Evolutionary conservation across 2,888 invertebrate genomes (phyloP).

Genomic region (Leptogaster cylindrica): DNA sequence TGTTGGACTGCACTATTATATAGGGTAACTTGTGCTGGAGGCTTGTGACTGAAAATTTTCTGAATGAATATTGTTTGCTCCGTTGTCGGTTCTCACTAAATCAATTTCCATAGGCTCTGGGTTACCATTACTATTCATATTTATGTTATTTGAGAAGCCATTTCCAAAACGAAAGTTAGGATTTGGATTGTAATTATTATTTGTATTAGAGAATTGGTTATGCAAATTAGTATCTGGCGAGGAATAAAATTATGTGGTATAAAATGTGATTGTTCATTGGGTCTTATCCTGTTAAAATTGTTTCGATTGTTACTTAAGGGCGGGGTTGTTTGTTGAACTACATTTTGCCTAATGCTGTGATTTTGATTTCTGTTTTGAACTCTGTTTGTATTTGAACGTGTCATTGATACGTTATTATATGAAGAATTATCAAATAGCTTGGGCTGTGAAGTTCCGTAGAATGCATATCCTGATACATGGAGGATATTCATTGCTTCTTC

Average conservation of each 20-base stretch:
- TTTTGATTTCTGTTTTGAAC: not conserved
- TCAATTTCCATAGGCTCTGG: not conserved
- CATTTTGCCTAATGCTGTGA: not conserved
- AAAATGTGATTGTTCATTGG: too few relatives aligned
- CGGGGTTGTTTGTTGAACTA: not conserved
- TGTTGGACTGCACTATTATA: not conserved
- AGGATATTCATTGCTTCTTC: conserved; percentile 5
- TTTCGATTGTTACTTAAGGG: not conserved
- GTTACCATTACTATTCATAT: not conserved
- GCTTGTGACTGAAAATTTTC: not conserved
- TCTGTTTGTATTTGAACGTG: too few relatives aligned
- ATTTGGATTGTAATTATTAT: not conserved
- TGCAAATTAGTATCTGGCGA: too few relatives aligned
- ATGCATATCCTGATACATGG: not conserved
- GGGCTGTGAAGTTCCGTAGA: not conserved
- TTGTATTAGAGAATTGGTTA: not conserved
- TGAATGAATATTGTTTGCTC: too few relatives aligned
- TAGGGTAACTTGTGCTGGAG: not conserved
- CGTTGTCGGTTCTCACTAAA: too few relatives aligned
- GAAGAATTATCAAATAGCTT: too few relatives aligned
- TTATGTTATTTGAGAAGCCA: not conserved
- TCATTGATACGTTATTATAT: too few relatives aligned
- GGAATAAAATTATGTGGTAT: too few relatives aligned
- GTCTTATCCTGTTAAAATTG: not conserved
- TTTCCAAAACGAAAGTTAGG: not conserved